phyloP scores from a whole-genome alignment of 2,888 invertebrate species.

The Sturmia bella region DNA sequence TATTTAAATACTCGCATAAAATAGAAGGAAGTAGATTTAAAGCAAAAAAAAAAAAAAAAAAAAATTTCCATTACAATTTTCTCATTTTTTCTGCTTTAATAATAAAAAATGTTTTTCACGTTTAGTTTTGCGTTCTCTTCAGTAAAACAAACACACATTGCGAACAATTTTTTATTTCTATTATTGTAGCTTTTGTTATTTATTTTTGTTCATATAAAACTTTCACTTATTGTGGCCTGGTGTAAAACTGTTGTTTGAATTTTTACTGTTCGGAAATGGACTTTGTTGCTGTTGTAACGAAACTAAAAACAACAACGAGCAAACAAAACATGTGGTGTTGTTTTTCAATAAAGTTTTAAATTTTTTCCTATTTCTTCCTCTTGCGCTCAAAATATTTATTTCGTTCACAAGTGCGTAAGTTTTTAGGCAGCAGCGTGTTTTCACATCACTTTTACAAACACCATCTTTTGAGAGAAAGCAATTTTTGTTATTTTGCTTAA shows the following conservation, averaged over 20 bases:
- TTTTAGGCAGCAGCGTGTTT: background rate
- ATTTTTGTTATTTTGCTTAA: too few relatives aligned
- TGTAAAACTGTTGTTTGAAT: slow-evolving; percentile 31
- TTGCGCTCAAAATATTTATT: background rate
- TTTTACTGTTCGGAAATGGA: slow-evolving; percentile 5
- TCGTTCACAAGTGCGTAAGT: slow-evolving; percentile 9
- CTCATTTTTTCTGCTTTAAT: background rate
- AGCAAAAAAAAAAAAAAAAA: background rate
- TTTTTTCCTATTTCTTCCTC: slow-evolving; percentile 12
- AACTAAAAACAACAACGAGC: slow-evolving; percentile 23
- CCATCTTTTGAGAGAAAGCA: too few relatives aligned
- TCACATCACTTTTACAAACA: background rate
- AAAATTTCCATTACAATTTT: too few relatives aligned
- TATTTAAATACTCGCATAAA: slow-evolving; percentile 16
- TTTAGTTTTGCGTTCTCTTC: slow-evolving; percentile 23
- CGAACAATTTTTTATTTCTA: slow-evolving; percentile 13
- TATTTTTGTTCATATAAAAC: slow-evolving; percentile 36
- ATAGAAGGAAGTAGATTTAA: background rate
- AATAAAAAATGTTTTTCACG: slow-evolving; percentile 18
- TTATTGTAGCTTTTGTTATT: slow-evolving; percentile 23
- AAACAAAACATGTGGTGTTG: slow-evolving; percentile 60
- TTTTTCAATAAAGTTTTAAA: slow-evolving; percentile 58
- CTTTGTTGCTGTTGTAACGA: slow-evolving; percentile 12
- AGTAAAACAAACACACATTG: slow-evolving; percentile 39
- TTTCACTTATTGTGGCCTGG: slow-evolving; percentile 46